Conservation (phyloP, 2,888 invertebrate species). For the Rhamphomyia laevipes region DNA sequence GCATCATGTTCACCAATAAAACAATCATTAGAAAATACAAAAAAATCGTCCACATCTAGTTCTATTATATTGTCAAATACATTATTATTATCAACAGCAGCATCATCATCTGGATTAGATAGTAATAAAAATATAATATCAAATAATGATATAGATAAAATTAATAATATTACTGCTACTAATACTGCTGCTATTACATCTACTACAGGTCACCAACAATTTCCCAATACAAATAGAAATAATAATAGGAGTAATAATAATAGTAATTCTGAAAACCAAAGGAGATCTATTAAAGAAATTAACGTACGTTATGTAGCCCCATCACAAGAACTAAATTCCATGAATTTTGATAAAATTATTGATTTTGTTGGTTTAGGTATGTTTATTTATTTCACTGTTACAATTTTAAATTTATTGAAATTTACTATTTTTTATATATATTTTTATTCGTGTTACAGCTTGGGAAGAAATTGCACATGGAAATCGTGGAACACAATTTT, state of each 20-base stretch:
- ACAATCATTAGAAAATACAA: constrained; percentile 7
- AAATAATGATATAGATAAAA: constrained; percentile 12
- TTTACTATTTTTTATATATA: constrained; percentile 1
- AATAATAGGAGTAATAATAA: constrained; percentile 12
- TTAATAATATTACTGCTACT: constrained; percentile 5
- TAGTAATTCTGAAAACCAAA: constrained; percentile 13
- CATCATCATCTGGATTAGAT: constrained; percentile 7
- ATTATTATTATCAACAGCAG: constrained; percentile 9
- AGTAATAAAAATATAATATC: not conserved
- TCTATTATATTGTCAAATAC: constrained; percentile 17
- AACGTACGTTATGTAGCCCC: constrained; percentile 27
- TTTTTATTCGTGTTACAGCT: constrained; percentile 43
- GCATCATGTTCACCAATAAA: constrained; percentile 11
- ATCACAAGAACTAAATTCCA: constrained; percentile 33
- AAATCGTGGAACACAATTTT: constrained; percentile 45
- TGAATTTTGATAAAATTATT: constrained; percentile 49
- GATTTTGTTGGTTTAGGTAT: constrained; percentile 51
- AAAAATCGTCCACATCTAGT: constrained; percentile 16
- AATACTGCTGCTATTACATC: constrained; percentile 1
- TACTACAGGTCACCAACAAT: too few species aligned
- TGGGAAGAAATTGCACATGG: constrained; percentile 59
- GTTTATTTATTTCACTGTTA: constrained; percentile 16
- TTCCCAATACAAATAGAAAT: not conserved
- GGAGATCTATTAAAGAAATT: constrained; percentile 18
- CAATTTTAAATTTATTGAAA: not conserved